These are phyloP conservation scores for Fragum whitleyi DNA, from an alignment of 2,888 invertebrate species.

Conservation along the genomic window DNA sequence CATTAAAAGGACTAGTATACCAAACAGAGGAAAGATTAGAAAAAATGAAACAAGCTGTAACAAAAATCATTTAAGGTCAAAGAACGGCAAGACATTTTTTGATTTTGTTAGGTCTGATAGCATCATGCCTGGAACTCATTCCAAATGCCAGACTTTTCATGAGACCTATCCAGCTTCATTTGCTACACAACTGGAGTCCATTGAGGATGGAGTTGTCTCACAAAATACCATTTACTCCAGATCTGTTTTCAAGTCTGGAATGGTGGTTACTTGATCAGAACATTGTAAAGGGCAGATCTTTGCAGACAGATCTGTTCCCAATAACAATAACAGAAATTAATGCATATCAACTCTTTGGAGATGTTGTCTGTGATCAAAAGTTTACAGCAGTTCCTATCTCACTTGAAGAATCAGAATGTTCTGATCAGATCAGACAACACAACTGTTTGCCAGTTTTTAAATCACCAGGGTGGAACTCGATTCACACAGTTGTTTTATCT, in stretches of 20 bases:
- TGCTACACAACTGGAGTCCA: constrained; percentile 41
- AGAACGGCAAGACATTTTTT: too few relatives aligned
- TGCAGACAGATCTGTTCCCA: not conserved
- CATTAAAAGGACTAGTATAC: constrained; percentile 38
- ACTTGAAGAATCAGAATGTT: constrained; percentile 32
- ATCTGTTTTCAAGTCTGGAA: constrained; percentile 1
- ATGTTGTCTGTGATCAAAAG: constrained; percentile 39
- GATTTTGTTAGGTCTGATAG: constrained; percentile 41
- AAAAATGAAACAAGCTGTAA: constrained; percentile 28
- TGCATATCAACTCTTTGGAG: constrained; percentile 51
- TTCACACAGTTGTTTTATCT: constrained; percentile 35
- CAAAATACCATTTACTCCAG: constrained; percentile 13
- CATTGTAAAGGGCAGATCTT: constrained; percentile 41
- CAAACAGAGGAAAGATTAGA: constrained; percentile 42
- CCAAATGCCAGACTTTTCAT: constrained; percentile 58
- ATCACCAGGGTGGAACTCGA: constrained; percentile 41
- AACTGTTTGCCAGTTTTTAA: constrained; percentile 42
- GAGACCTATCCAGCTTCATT: constrained; percentile 53
- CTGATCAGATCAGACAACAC: constrained; percentile 48
- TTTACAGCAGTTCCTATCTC: constrained; percentile 29
- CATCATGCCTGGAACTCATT: constrained; percentile 53
- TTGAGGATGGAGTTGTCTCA: constrained; percentile 22
- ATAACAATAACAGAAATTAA: constrained; percentile 42
- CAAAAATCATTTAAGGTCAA: constrained; percentile 34
- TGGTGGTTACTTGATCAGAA: constrained; percentile 44